Base-by-base conservation (phyloP, 1,140 invertebrate species). In the Psilanteris sp. region DNA sequence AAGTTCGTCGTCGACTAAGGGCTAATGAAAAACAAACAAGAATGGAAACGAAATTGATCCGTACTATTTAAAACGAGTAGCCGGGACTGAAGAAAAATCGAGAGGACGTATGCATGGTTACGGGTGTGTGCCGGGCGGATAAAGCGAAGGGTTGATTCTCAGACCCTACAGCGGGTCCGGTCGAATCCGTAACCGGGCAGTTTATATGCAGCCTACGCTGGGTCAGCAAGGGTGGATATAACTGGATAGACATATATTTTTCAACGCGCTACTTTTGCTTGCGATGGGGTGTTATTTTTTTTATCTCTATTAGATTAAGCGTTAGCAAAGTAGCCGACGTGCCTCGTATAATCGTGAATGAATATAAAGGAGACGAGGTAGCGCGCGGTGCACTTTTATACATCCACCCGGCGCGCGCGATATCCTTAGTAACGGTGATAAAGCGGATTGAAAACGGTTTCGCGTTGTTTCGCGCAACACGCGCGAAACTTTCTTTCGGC, bases 281-380 rank as follows among this genome's bases (percentile, higher is more conserved):
- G 31, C 13, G 46, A 48, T 29, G 68, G 8, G 78, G 78, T 79
- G 83, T 84, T 88, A 86, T 85, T 87, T 87, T 20, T 5, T 87
- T 87, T 87, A 86, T 87, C 83, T 83, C 85, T 85, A 87, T 87
- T 87, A 87, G 83, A 87, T 87, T 85, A 81, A 79, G 82, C 78
- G 83, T 85, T 85, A 85, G 85, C 77, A 37, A 75, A 80, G 75
- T 16, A 73, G 79, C 80, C 79, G 79, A 85, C 78, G 83, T 84
- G 80, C 80, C 79, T 32, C 15, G 84, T 80, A 83, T 84, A 83
- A 85, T 82, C 76, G 74, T 78, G 79, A 78, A 83, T 85, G 84
- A 85, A 84, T 85, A 85, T 82, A 81, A 78, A 83, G 75, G 3
- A 9, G 4, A 43, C 11, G n/a, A 76, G 52, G 24, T 39, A 37